Evolutionary conservation across 35 echinoderm and acorn worm species (phyloP).

Genomic region (Ophioderma brevispina): DNA sequence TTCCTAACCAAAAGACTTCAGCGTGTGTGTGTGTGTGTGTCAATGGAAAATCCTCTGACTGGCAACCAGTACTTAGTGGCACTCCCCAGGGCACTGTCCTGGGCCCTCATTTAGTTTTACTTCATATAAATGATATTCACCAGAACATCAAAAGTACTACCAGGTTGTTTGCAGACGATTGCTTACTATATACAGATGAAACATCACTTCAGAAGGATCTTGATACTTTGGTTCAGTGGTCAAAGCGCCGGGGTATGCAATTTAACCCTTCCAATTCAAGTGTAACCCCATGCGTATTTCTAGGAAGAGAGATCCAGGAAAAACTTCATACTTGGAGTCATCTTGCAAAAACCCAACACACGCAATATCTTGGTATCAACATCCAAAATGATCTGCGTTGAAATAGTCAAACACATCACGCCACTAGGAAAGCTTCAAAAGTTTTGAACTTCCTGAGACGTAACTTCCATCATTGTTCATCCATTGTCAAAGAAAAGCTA

Average conservation of each 20-base stretch:
- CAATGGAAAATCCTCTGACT: not conserved
- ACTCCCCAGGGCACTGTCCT: no score
- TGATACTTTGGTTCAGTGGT: slow-evolving; percentile 23
- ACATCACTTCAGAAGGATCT: slow-evolving; percentile 22
- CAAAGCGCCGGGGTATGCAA: slow-evolving; percentile 20
- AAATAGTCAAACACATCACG: no score
- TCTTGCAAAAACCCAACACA: not conserved
- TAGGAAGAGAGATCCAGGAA: slow-evolving; percentile 32
- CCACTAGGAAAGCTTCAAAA: no score
- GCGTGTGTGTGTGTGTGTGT: not conserved
- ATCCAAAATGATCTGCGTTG: no score
- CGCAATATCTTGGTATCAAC: no score
- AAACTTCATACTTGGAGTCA: slow-evolving; percentile 4
- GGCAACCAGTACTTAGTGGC: no score
- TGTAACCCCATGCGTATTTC: slow-evolving; percentile 37
- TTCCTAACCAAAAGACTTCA: not conserved
- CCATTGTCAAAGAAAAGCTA: not conserved
- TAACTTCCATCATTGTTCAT: not conserved
- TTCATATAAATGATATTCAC: slow-evolving; percentile 27
- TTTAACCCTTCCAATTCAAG: slow-evolving; percentile 36
- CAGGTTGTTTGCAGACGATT: slow-evolving; percentile 38
- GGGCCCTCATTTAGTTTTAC: no score
- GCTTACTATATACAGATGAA: slow-evolving; percentile 19
- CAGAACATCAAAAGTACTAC: slow-evolving; percentile 8
- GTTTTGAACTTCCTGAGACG: no score